Conservation (phyloP, 2,797 vertebrate species). For the Podarcis siculus region DNA sequence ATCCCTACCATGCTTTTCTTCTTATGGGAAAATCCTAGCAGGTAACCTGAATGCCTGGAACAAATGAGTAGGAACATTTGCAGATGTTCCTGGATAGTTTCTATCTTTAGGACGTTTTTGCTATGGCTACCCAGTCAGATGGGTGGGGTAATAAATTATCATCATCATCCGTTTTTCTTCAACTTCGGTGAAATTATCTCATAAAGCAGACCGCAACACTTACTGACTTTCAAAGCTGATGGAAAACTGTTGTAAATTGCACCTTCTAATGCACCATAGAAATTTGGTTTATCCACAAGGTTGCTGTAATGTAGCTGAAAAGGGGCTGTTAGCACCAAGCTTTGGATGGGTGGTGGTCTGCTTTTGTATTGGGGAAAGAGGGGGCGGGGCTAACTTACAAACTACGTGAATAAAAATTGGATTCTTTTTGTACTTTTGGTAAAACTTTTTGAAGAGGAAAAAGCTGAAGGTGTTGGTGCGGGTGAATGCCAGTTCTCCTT, state of each 20-base stretch:
- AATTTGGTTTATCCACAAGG: constrained; percentile 65
- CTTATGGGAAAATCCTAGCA: not conserved
- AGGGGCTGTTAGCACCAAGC: constrained; percentile 45
- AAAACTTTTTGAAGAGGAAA: constrained; percentile 52
- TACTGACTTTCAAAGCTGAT: constrained; percentile 52
- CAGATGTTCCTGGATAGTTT: not conserved
- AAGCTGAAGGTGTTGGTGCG: constrained; percentile 65
- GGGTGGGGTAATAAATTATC: not conserved
- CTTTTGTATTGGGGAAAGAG: constrained; percentile 34
- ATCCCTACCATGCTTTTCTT: not conserved
- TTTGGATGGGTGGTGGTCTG: constrained; percentile 39
- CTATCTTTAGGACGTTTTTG: not conserved
- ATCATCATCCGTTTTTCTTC: not conserved
- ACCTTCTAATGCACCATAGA: not conserved
- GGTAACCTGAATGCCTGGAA: not conserved
- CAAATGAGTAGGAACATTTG: not conserved
- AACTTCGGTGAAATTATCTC: not conserved
- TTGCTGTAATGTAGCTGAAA: constrained; percentile 65
- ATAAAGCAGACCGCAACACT: constrained; percentile 49
- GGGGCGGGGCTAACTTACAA: constrained; percentile 60
- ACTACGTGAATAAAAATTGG: constrained; percentile 51
- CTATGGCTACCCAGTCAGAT: not conserved
- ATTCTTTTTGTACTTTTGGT: constrained; percentile 59
- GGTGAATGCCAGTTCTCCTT: constrained; percentile 67
- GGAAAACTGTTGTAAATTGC: constrained; percentile 7